phyloP scores from a whole-genome alignment of 2,797 vertebrate species.

The Danio tinwini region DNA sequence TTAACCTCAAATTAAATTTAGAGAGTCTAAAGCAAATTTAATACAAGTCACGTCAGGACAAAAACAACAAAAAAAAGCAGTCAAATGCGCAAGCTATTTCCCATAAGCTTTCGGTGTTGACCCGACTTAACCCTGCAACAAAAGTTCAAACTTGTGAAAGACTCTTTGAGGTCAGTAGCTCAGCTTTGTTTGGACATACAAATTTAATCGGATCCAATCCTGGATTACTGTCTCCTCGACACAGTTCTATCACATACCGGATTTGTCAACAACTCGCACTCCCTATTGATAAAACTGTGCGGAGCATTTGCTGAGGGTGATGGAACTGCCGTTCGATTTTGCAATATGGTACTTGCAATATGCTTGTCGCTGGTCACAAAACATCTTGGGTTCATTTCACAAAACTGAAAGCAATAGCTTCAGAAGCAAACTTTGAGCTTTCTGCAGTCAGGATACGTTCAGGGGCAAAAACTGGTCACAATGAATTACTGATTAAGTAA shows the following conservation, averaged over 20 bases:
- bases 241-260: conserved; percentile 42
- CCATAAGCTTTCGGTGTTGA: not conserved
- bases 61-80: not conserved
- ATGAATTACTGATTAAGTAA: conserved; percentile 15
- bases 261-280: conserved; percentile 43
- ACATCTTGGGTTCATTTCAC: not conserved
- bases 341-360: conserved; percentile 14
- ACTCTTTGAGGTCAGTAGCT: conserved; percentile 38
- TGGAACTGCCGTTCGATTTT: conserved; percentile 2
- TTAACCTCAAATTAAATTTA: conserved; percentile 40
- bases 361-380: not conserved
- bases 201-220: conserved; percentile 50
- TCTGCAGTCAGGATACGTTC: not conserved
- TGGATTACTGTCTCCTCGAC: conserved; percentile 45
- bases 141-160: conserved; percentile 27
- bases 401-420: not conserved
- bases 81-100: not conserved
- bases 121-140: conserved; percentile 17
- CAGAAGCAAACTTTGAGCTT: not conserved
- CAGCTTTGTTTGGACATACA: conserved; percentile 43
- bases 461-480: not conserved
- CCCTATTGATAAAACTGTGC: conserved; percentile 19
- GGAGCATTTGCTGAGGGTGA: not conserved
- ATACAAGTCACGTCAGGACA: not conserved
- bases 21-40: not conserved